Conservation (phyloP, 53 echinoderm and acorn worm species). For the Hippasteria phrygiana region DNA sequence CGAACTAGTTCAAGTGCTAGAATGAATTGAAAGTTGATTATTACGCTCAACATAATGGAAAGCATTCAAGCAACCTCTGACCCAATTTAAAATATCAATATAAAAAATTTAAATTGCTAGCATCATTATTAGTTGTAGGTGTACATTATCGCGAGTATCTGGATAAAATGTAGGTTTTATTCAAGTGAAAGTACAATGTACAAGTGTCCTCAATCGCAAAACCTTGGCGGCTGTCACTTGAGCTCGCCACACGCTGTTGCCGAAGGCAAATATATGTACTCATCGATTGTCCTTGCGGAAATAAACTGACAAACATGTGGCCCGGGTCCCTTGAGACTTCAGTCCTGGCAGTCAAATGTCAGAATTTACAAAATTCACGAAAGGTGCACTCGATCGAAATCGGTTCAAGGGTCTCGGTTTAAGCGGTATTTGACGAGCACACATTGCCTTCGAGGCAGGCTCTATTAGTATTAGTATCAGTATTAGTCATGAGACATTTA, state of each 20-base stretch:
- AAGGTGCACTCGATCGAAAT: slow-evolving; percentile 11
- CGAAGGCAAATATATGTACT: background rate
- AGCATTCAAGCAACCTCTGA: too few species aligned
- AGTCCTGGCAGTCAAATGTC: slow-evolving; percentile 9
- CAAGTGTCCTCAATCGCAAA: background rate
- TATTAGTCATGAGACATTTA: background rate
- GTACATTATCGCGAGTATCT: too few species aligned
- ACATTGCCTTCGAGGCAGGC: background rate
- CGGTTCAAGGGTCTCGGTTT: slow-evolving; percentile 1
- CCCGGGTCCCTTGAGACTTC: background rate
- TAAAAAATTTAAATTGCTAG: too few species aligned
- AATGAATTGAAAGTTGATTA: too few species aligned
- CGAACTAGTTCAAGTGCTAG: too few species aligned
- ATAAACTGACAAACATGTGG: background rate
- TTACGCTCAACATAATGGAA: too few species aligned
- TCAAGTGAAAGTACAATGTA: slow-evolving; percentile 14
- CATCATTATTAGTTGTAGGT: too few species aligned
- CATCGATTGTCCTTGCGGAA: slow-evolving; percentile 7
- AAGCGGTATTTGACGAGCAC: slow-evolving; percentile 32
- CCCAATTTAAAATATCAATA: too few species aligned
- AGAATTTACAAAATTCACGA: slow-evolving; percentile 16
- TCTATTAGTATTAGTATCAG: background rate
- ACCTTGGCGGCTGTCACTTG: background rate
- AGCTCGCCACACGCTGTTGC: background rate
- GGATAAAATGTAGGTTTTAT: too few species aligned